Conservation (phyloP, 2,113 vertebrate species). For the Chrysemys picta region DNA sequence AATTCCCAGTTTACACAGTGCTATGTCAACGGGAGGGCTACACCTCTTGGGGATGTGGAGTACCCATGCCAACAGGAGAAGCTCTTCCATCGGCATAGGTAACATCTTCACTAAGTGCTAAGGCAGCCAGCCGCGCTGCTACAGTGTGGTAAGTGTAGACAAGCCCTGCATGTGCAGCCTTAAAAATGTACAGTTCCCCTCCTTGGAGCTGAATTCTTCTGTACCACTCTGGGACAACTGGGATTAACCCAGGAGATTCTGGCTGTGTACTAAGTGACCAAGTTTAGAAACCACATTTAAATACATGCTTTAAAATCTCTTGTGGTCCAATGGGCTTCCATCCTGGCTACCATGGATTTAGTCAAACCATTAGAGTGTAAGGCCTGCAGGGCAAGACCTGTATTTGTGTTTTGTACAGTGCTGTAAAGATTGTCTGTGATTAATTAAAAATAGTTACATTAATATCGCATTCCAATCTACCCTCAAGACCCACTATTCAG, state of each 20-base stretch:
- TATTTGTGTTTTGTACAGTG: not conserved
- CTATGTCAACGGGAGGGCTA: not conserved
- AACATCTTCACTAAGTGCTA: not conserved
- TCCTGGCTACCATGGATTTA: not conserved
- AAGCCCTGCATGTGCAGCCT: not conserved
- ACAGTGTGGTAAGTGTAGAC: not conserved
- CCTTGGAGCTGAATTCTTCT: not conserved
- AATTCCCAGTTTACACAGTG: not conserved
- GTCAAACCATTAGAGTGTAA: not conserved
- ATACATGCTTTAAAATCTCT: not conserved
- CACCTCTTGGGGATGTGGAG: not conserved
- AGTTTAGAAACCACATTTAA: not conserved
- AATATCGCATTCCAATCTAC: not conserved
- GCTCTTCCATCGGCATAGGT: not conserved
- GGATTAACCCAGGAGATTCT: not conserved
- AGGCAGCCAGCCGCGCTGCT: not conserved
- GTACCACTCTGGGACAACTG: not conserved
- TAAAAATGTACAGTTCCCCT: not conserved
- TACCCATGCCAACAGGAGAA: not conserved
- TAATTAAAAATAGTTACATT: not conserved
- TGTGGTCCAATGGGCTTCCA: not conserved
- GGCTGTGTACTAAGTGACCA: not conserved
- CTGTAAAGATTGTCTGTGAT: not conserved
- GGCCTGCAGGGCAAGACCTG: not conserved
- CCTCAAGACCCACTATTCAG: not conserved